Conservation (phyloP, 2,888 invertebrate species). For the Odontothrips loti region DNA sequence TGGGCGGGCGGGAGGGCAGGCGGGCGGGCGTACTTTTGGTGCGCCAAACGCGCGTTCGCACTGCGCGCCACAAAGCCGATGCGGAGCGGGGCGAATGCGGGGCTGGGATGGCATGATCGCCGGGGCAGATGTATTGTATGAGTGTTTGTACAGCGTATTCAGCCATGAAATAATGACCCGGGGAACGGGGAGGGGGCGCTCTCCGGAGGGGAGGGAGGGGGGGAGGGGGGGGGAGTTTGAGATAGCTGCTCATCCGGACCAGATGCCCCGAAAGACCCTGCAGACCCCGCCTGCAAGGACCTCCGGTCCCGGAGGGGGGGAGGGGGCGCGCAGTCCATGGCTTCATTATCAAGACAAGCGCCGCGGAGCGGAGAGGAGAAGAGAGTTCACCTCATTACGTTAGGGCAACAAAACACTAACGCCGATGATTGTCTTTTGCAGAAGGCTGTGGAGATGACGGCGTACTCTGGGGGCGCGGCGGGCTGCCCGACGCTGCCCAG, state of each 20-base stretch:
- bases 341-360: conserved; percentile 16
- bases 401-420: too few species aligned
- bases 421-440: neutral
- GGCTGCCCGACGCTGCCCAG: conserved; percentile 2
- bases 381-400: neutral
- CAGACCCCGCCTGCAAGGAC: neutral
- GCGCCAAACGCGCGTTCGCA: too few species aligned
- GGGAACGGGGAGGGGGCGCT: neutral
- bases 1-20: too few species aligned
- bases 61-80: too few species aligned
- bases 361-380: neutral
- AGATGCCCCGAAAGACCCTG: neutral
- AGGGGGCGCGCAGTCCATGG: neutral
- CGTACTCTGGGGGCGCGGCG: neutral
- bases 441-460: neutral
- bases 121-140: conserved; percentile 19
- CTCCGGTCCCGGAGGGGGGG: too few species aligned
- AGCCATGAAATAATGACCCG: conserved; percentile 22
- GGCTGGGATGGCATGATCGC: neutral
- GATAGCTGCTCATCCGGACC: conserved; percentile 15
- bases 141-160: conserved; percentile 20
- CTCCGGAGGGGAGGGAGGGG: neutral
- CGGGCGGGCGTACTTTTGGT: too few species aligned
- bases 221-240: neutral
- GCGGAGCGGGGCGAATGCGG: neutral